These are phyloP conservation scores for Aphis gossypii DNA, from an alignment of 1,140 invertebrate genomes.

Conservation along the genomic window DNA sequence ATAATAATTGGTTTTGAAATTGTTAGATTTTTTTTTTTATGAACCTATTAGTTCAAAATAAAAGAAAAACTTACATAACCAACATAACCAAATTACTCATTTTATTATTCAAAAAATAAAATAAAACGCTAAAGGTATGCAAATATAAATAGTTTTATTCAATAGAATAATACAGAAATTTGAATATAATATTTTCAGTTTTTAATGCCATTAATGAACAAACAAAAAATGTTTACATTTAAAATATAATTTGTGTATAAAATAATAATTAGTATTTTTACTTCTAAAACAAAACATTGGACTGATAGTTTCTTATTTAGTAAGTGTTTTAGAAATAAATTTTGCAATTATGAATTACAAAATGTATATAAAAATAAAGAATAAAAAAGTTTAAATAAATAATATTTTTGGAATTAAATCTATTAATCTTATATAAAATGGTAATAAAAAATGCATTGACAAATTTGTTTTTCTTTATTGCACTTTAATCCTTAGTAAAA, in stretches of 20 bases:
- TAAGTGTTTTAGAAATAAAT: not conserved
- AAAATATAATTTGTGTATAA: not conserved
- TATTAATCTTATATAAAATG: not conserved
- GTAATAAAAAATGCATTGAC: not conserved
- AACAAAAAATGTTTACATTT: not conserved
- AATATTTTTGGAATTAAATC: not conserved
- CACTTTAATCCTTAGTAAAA: not conserved
- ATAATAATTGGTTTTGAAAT: too few relatives aligned
- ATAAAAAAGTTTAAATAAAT: constrained; percentile 20
- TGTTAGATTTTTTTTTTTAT: too few relatives aligned
- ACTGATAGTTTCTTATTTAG: not conserved
- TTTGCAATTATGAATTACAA: not conserved
- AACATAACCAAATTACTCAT: not conserved
- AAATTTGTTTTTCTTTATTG: not conserved
- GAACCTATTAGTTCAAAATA: not conserved
- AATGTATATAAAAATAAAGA: not conserved
- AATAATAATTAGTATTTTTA: not conserved
- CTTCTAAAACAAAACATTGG: not conserved
- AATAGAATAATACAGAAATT: not conserved
- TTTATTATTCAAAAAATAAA: not conserved
- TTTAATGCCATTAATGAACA: not conserved
- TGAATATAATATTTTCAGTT: not conserved
- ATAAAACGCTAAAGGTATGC: not conserved
- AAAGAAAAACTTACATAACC: not conserved
- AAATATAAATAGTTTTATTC: not conserved